phyloP scores from a whole-genome alignment of 1,140 invertebrate genomes.

The Hormaphis cornu region DNA sequence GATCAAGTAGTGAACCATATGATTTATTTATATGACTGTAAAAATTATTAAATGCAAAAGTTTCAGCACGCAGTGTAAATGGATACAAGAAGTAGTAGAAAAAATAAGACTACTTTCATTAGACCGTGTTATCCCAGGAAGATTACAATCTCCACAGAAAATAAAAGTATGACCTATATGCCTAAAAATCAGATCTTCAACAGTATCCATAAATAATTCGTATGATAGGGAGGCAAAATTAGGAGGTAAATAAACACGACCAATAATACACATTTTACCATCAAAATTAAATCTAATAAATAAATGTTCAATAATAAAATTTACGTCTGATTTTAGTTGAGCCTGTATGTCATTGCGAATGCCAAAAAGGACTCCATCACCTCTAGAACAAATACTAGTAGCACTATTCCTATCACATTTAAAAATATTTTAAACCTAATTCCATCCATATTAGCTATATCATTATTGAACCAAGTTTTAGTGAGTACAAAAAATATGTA shows the following conservation, averaged over 20 bases:
- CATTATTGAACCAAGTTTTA: not conserved
- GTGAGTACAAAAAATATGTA: not conserved
- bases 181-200: not conserved
- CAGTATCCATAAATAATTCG: not conserved
- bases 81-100: not conserved
- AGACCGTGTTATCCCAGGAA: not conserved
- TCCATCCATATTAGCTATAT: not conserved
- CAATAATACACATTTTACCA: not conserved
- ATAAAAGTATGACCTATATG: not conserved
- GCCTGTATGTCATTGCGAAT: not conserved
- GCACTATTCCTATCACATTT: not conserved
- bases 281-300: not conserved
- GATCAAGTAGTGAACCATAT: not conserved
- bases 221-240: not conserved
- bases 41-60: not conserved
- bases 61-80: not conserved
- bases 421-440: conserved; percentile 1
- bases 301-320: not conserved
- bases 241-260: not conserved
- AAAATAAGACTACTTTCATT: not conserved
- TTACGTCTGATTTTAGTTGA: too few species aligned
- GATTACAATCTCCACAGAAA: not conserved
- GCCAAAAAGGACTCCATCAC: not conserved
- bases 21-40: not conserved
- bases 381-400: not conserved